phyloP scores from a whole-genome alignment of 2,888 invertebrate genomes.

The Helicoverpa assulta region DNA sequence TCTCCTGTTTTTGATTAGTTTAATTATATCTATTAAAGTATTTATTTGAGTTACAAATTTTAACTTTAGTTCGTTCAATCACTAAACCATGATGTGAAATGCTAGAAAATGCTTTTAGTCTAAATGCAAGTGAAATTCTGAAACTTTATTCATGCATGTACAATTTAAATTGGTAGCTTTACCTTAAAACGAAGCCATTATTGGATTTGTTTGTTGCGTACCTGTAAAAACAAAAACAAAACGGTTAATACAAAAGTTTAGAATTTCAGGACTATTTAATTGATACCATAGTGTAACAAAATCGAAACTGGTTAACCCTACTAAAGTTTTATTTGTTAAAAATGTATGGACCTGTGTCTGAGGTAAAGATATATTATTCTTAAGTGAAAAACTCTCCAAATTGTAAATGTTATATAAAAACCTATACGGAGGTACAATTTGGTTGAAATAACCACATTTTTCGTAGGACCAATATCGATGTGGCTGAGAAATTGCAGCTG shows the following conservation, averaged over 20 bases:
- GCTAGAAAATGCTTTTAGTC: neutral
- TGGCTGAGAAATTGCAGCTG: neutral
- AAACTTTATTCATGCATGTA: neutral
- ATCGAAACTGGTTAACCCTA: neutral
- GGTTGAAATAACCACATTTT: neutral
- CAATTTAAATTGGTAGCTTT: neutral
- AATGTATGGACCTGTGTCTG: no score
- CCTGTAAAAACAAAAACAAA: slow-evolving; percentile 1
- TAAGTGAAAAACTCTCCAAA: neutral
- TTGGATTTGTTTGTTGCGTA: neutral
- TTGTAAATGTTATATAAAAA: neutral
- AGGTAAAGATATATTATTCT: no score
- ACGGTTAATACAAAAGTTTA: neutral
- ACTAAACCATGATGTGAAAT: neutral
- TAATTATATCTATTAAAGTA: neutral
- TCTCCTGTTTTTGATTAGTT: neutral
- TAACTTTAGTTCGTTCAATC: neutral
- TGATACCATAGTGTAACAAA: neutral
- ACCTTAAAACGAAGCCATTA: neutral
- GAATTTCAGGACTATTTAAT: neutral
- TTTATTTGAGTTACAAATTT: neutral
- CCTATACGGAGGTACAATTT: neutral
- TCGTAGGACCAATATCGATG: neutral
- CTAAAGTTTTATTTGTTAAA: no score
- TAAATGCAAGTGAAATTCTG: neutral